Base-by-base conservation (phyloP, 2,113 vertebrate species). In the Scomber japonicus region DNA sequence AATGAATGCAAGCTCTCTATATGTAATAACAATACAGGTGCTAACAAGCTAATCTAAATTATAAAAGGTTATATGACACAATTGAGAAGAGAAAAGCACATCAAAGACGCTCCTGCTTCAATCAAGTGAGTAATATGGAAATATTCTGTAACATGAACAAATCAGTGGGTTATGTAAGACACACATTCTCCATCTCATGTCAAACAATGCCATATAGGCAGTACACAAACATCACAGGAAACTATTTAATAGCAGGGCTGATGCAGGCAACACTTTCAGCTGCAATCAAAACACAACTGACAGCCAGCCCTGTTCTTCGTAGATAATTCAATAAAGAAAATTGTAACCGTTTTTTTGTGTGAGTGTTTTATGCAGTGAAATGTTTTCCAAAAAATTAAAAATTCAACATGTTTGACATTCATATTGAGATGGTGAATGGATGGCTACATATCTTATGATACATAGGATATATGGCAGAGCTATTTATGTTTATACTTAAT, bases 221-320 rank as follows among this genome's bases (percentile, higher is more conserved):
- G 12, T 30, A 21, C 35, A 27, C 31, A 21, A 62, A 19, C 11
- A 44, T 50, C n/a, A 40, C 9, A 24, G 14, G 54, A 60, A 49
- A 46, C 24, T 27, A 48, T n/a, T 27, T 65, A 30, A 66, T 57
- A 56, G 62, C 21, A 31, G 53, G 13, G 19, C 21, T 14, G 48
- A n/a, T 40, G 35, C 13, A 6, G 16, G 44, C 27, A 13, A 6
- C 11, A 14, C 44, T 17, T 60, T 63, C 19, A 50, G 51, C 31
- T 46, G 44, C 50, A 57, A 51, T 74, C 19, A 74, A 54, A 60
- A 31, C 46, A 31, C 53, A 30, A 35, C 11, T 49, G 48, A 81
- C 48, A 48, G 48, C 54, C 55, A 30, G 11, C 8, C 49, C 6
- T 54, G 44, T n/a, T 62, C 6, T 31, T 12, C 8, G 19, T 27